Conservation (phyloP, 2,113 vertebrate genomes). For the Hemiscyllium ocellatum region DNA sequence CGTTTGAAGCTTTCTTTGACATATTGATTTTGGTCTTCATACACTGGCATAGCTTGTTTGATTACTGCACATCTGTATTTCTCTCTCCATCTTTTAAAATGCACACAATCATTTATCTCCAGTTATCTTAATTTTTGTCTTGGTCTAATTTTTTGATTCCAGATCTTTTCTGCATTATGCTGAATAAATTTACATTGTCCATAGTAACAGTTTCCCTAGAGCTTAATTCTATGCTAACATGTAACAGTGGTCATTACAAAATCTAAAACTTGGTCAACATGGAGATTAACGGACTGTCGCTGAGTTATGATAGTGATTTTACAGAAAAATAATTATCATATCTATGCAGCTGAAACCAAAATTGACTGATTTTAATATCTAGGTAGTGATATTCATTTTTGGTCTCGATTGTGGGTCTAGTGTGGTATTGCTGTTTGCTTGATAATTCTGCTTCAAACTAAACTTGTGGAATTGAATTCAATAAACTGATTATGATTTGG, state of each 20-base stretch:
- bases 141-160: not conserved
- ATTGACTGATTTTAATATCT: not conserved
- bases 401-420: too few relatives aligned
- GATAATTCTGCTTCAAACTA: not conserved
- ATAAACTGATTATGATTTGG: not conserved
- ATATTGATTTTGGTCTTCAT: not conserved
- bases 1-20: not conserved
- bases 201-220: not conserved
- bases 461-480: not conserved
- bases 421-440: not conserved
- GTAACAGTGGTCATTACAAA: too few relatives aligned
- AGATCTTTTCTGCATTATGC: not conserved
- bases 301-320: not conserved
- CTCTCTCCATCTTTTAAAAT: not conserved
- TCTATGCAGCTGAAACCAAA: not conserved
- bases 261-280: too few relatives aligned
- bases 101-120: not conserved
- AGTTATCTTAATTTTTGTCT: not conserved
- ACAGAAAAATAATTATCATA: not conserved
- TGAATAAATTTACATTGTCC: not conserved
- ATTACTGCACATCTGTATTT: not conserved
- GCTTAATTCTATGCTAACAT: not conserved
- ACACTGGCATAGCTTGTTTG: not conserved
- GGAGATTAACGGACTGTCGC: not conserved
- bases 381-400: not conserved